Conservation (phyloP, 2,797 vertebrate species). For the Brachyrhaphis roseni region DNA sequence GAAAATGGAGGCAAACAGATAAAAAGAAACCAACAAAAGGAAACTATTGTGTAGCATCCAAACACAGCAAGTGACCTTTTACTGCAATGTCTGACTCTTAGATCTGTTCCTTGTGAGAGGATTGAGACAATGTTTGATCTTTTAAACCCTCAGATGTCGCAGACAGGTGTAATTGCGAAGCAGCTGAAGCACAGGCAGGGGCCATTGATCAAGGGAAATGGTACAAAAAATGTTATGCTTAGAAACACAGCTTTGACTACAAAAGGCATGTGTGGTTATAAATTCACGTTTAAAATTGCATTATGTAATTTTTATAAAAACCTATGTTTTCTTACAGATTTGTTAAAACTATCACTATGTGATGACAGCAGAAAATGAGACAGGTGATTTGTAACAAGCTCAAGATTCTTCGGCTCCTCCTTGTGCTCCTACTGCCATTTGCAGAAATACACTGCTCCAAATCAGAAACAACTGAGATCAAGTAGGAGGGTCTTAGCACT, state of each 20-base stretch:
- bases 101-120: constrained; percentile 53
- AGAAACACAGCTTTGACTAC: neutral
- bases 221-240: constrained; percentile 23
- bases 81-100: constrained; percentile 44
- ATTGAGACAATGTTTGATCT: constrained; percentile 66
- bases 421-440: too few relatives aligned
- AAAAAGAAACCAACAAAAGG: constrained; percentile 7
- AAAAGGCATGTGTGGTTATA: neutral
- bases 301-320: too few relatives aligned
- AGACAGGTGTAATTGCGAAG: constrained; percentile 67
- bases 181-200: constrained; percentile 57
- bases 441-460: too few relatives aligned
- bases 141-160: constrained; percentile 64
- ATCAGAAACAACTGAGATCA: too few relatives aligned
- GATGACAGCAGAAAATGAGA: too few relatives aligned
- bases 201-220: constrained; percentile 61
- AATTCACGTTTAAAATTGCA: neutral
- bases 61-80: constrained; percentile 70
- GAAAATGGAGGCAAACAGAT: constrained; percentile 14
- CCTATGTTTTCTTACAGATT: too few relatives aligned
- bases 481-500: too few relatives aligned
- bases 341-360: too few relatives aligned
- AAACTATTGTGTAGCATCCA: constrained; percentile 51
- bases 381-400: too few relatives aligned
- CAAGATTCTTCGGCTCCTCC: too few relatives aligned